Base-by-base conservation (phyloP, 2,797 vertebrate genomes). In the Enteromius paludinosus region DNA sequence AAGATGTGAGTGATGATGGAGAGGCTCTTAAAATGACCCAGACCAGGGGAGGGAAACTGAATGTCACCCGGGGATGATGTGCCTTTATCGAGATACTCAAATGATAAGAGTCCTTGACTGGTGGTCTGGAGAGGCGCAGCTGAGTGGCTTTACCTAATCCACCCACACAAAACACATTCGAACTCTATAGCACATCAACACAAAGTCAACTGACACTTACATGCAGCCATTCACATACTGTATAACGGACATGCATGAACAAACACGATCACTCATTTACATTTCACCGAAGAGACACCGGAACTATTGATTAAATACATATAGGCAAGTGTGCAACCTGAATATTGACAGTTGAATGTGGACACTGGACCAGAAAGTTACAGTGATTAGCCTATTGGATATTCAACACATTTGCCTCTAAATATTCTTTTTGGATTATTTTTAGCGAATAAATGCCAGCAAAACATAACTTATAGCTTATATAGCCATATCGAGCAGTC, bases 101-200 rank as follows among this genome's bases (percentile, higher is more conserved):
- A 41, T 54, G 25, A 10, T 33, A 54, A 86, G 85, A 81, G 83
- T 80, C 35, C 85, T 87, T 65, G 61, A 85, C 77, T 74, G 10
- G 11, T 59, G 33, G 71, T 70, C 64, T 74, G 68, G 72, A 72
- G 73, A 83, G 77, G 74, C 38, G 4, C 64, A 85, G 82, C 64
- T 38, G 61, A 83, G 80, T 86, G 79, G 79, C 66, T 78, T 84
- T 84, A 84, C 76, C 79, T 84, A 87, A 86, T 83, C 71, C 85
- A 68, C 66, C 71, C 52, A 78, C 80, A 78, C 61, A 81, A 68
- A 33, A 81, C 47, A 23, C 78, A 77, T 79, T 45, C 76, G n/a
- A 76, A 76, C 68, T 61, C 8, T 54, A 45, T 10, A 41, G 76
- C 41, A 61, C 78, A 82, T 66, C 47, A 66, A 68, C 62, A 68